A percentile compares a stretch with the other conserved stretches of the same genome.
These are phyloP conservation scores for Eonycteris spelaea DNA, from an alignment of 2,113 vertebrate species.

Conservation along the genomic window DNA sequence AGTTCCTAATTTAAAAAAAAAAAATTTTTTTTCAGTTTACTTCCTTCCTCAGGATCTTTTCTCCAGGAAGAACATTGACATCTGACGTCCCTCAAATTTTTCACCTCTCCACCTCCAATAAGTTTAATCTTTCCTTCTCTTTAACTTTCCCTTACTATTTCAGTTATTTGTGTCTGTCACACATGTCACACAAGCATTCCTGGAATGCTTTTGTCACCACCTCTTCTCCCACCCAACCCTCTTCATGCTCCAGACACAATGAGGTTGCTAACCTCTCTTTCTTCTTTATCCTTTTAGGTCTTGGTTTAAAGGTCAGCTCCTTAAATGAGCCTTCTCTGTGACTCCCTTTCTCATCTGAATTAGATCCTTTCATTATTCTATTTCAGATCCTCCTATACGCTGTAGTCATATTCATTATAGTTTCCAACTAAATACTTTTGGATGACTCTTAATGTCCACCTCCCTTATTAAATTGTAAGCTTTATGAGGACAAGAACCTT, in stretches of 20 bases:
- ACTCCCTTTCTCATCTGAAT: background rate
- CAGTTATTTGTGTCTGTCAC: background rate
- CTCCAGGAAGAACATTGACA: background rate
- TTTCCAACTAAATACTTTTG: conserved; percentile 15
- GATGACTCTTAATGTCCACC: background rate
- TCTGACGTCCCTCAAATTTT: background rate
- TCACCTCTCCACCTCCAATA: background rate
- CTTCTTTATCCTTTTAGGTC: background rate
- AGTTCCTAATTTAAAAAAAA: background rate
- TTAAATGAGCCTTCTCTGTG: background rate
- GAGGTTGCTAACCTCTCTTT: background rate
- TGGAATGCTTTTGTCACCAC: conserved; percentile 44
- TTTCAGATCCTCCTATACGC: background rate
- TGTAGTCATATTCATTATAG: background rate
- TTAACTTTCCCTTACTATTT: background rate
- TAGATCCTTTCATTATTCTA: background rate
- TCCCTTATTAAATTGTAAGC: conserved; percentile 12
- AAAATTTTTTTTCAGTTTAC: background rate
- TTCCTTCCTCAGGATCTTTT: background rate
- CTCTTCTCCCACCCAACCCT: background rate
- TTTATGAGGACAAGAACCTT: background rate
- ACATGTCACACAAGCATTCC: conserved; percentile 18
- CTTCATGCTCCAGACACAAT: background rate
- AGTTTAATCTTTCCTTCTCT: background rate
- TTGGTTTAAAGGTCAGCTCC: conserved; percentile 21